Evolutionary conservation across 2,888 invertebrate genomes (phyloP), one percentile per base, ranked within the genome.

Genomic region (Drosophila crucigera): DNA sequence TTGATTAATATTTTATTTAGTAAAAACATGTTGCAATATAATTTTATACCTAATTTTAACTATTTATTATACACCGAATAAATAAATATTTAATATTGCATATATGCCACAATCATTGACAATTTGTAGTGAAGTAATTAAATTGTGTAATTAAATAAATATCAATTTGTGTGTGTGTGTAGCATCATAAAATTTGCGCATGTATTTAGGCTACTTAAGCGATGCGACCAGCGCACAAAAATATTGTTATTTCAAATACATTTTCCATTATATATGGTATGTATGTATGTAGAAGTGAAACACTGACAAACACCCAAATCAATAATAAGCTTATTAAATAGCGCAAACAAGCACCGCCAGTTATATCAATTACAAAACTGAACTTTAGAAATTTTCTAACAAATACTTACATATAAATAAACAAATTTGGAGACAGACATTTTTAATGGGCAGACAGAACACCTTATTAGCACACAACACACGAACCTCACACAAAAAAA

Each of bases 401-500:
- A 70, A 68, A 77, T 61, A 70, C 47, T 62, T 52, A 61, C 53
- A 30, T 53, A 35, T 31, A 65, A 68, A 39, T 54, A 31, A 72
- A 37, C 14, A 56, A 65, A 69, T 67, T 71, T 76, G 64, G 49
- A 54, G 33, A 59, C 56, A 59, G 61, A 62, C 56, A 47, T 68
- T 77, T 64, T 54, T 50, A 68, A 64, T 33, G 47, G 33, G 53
- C 49, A 73, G 56, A 73, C 65, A 67, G 43, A 63, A 81, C 70
- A 79, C 68, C 53, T 75, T 68, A 70, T 80, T 64, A 77, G 71
- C 80, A 84, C 84, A 82, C 84, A 84, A 86, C 84, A 89, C 76
- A 84, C 78, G 69, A 87, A 89, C 89, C 89, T 85, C 89, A 89
- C 89, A 87, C 87, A 31, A 63, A 75, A 62, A 63, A 75, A 62